Evolutionary conservation across 2,113 vertebrate species (phyloP), one percentile per base, ranked within the genome.

Genomic region (Pygoscelis antarcticus): DNA sequence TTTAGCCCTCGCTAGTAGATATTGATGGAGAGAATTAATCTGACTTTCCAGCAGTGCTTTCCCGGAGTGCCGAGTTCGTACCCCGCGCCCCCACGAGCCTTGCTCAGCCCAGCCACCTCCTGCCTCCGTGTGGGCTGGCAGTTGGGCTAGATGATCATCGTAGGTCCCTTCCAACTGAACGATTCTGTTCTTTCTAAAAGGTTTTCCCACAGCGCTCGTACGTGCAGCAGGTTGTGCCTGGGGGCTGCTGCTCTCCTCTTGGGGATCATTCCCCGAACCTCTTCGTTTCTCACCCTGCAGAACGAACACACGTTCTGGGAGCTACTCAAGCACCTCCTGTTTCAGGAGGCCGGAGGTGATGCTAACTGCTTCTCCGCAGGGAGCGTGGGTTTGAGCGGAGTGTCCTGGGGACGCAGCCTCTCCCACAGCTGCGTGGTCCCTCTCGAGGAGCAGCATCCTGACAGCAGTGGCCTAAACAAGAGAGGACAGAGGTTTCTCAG

Each of bases 41-140:
- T 34, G 61, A 32, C 11, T 51, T 87, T 51, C n/a, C n/a, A n/a
- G 27, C 13, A 55, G 51, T 12, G 52, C 25, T 51, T 62, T 72
- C 25, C 42, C 2, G 1, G 32, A 6, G n/a, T 12, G 16, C 19
- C 17, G 30, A 60, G 40, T 32, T 76, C 2, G 1, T 34, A 46
- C 16, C 13, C 18, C 2, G 3, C 2, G 5, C 3, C 12, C 26
- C 69, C 61, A 16, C 2, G 1, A 80, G 52, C 29, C 12, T 34
- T 4, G 25, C 12, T 52, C 26, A 38, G 15, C 20, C 38, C 76
- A 40, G 34, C 27, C 12, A 4, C 27, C 27, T 55, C 27, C 60
- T 22, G 18, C 19, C 13, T 60, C 55, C 1, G 0, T 2, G 2
- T 14, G n/a, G 49, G 10, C 5, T 16, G 5, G 25, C 40, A 21